Evolutionary conservation across 2,797 vertebrate genomes (phyloP), one percentile per base, ranked within the genome.

Genomic region (Pempheris klunzingeri): DNA sequence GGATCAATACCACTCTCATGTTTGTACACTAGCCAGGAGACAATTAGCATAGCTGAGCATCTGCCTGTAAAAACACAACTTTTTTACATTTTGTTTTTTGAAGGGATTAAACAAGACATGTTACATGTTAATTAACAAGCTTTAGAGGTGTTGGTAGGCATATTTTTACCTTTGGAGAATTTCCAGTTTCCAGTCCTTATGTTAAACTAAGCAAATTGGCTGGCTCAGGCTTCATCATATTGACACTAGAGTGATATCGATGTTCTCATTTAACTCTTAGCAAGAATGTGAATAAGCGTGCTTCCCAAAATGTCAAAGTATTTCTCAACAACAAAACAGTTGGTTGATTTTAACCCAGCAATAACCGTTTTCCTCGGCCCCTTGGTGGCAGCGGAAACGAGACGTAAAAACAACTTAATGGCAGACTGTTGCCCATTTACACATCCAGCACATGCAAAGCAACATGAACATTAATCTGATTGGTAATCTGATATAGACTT

Each of bases 1-100:
- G 54, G 26, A 74, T 60, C n/a, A 39, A 70, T 49, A 49, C 17
- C 17, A 53, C n/a, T 61, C 17, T 46, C 39, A 30, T 49, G 43
- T 65, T 64, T 64, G 46, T 39, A 34, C 41, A 46, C 9, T 20
- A 59, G 59, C 18, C 20, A 34, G 36, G 20, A 43, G 15, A 10
- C 3, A 13, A 57, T 74, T 7, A 61, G 11, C 22, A 72, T 49
- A 58, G 52, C n/a, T 60, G 26, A 72, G 17, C 11, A 22, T 32
- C 13, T 1, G 18, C 20, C 17, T 17, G 3, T 22, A 22, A 32
- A 44, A 67, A 4, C 22, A 14, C 11, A 39, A 39, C 39, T 39
- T 66, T 46, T 17, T 58, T 47, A 12, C 12, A 4, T 24, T 24
- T 32, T 12, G 0, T 4, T 9, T 34, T 57, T 57, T 22, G 7